phyloP scores from a whole-genome alignment of 2,888 invertebrate genomes.

The Melikaiella ostensackeni region DNA sequence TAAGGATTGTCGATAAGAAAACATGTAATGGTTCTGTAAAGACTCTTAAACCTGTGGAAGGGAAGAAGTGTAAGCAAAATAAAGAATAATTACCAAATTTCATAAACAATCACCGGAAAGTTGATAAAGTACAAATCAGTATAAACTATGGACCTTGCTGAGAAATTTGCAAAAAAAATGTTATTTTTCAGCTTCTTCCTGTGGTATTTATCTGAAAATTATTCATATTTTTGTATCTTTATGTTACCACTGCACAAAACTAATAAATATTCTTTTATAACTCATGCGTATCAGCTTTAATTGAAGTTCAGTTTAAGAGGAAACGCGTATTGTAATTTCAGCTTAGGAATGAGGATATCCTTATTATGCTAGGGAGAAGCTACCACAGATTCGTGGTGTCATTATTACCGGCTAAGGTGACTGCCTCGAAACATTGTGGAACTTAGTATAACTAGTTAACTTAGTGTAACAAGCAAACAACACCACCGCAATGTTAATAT shows the following conservation, averaged over 20 bases:
- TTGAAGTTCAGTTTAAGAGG: neutral
- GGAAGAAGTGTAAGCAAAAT: no score
- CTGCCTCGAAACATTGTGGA: neutral
- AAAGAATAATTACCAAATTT: no score
- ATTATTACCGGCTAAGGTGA: conserved; percentile 18
- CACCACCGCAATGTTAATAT: neutral
- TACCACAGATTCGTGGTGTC: conserved; percentile 29
- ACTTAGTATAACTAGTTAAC: conserved; percentile 21
- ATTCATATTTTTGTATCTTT: neutral
- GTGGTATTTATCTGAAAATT: neutral
- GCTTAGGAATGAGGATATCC: conserved; percentile 25
- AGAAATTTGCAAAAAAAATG: neutral
- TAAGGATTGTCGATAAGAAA: no score
- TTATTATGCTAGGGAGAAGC: conserved; percentile 19
- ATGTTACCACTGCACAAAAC: neutral
- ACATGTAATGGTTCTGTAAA: no score
- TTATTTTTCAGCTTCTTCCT: no score
- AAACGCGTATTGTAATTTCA: conserved; percentile 2
- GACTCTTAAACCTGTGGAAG: no score
- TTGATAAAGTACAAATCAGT: no score
- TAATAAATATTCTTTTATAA: neutral
- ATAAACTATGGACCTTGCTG: no score
- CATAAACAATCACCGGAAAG: no score
- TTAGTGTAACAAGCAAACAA: conserved; percentile 27
- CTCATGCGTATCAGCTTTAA: neutral